Evolutionary conservation across 2,888 invertebrate genomes (phyloP).

Genomic region (Megalurothrips usitatus): DNA sequence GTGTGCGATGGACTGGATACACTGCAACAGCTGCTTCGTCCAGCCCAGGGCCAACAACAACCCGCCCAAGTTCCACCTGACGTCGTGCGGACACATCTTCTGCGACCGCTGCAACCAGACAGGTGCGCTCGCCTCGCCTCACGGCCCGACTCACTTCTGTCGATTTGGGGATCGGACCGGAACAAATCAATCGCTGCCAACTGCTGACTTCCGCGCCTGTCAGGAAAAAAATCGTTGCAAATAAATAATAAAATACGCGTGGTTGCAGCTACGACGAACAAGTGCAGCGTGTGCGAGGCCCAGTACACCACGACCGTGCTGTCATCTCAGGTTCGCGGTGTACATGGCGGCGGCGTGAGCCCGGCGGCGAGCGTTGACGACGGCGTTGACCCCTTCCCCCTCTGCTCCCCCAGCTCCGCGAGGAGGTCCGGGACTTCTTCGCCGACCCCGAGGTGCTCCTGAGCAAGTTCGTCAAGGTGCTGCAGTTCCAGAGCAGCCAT

Average conservation of each 20-base stretch:
- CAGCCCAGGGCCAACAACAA: neutral
- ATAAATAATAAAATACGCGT: too few species aligned
- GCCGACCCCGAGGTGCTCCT: neutral
- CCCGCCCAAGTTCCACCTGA: neutral
- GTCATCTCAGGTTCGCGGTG: neutral
- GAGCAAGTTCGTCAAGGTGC: neutral
- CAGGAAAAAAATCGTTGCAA: too few species aligned
- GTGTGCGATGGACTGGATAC: neutral
- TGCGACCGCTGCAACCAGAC: neutral
- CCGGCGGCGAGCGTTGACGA: too few species aligned
- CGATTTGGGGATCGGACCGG: too few species aligned
- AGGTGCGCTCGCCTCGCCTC: neutral
- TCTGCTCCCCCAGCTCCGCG: neutral
- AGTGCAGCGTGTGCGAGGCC: neutral
- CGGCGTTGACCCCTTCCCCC: neutral
- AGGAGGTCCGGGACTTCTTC: neutral
- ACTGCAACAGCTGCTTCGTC: neutral
- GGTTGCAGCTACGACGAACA: neutral
- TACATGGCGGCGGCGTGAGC: neutral
- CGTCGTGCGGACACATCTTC: conserved; percentile 2
- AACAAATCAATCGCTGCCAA: too few species aligned
- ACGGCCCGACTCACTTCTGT: neutral
- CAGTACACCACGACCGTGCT: neutral
- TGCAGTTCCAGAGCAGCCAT: neutral
- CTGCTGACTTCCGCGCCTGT: too few species aligned